phyloP scores from a whole-genome alignment of 2,113 vertebrate species.

The Campylomormyrus numenius region DNA sequence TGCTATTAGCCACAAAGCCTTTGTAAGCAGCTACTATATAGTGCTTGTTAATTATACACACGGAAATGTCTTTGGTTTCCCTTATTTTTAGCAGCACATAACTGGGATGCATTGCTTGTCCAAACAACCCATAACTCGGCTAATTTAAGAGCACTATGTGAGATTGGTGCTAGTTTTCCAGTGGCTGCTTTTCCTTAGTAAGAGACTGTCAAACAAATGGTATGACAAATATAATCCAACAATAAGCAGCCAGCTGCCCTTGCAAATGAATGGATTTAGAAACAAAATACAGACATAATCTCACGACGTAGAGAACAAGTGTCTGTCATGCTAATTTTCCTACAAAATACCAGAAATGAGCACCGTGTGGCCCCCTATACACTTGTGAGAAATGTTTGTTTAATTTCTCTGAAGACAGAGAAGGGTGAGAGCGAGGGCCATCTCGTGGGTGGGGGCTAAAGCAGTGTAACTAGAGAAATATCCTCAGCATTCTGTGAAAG shows the following conservation, averaged over 20 bases:
- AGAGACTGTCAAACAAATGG: not conserved
- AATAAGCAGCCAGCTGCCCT: not conserved
- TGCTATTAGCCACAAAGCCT: not conserved
- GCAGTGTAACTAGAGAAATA: constrained; percentile 23
- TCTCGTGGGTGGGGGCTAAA: not conserved
- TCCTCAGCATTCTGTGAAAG: constrained; percentile 1
- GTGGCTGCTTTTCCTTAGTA: not conserved
- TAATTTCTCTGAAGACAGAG: not conserved
- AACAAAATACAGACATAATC: not conserved
- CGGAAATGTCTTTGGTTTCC: not conserved
- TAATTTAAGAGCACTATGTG: not conserved
- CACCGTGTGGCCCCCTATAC: not conserved
- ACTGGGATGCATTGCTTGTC: not conserved
- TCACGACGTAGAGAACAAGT: not conserved
- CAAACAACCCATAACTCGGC: not conserved
- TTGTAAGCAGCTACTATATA: not conserved
- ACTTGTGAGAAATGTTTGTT: not conserved
- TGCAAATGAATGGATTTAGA: not conserved
- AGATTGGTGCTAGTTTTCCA: not conserved
- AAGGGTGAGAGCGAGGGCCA: not conserved
- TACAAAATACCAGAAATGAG: not conserved
- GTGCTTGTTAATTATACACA: not conserved
- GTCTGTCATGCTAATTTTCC: not conserved
- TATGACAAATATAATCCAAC: not conserved
- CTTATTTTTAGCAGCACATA: not conserved